A percentile compares a stretch with the other conserved stretches of the same genome.
These are phyloP conservation scores for Setipinna tenuifilis DNA, from an alignment of 2,797 vertebrate genomes.

Conservation along the genomic window DNA sequence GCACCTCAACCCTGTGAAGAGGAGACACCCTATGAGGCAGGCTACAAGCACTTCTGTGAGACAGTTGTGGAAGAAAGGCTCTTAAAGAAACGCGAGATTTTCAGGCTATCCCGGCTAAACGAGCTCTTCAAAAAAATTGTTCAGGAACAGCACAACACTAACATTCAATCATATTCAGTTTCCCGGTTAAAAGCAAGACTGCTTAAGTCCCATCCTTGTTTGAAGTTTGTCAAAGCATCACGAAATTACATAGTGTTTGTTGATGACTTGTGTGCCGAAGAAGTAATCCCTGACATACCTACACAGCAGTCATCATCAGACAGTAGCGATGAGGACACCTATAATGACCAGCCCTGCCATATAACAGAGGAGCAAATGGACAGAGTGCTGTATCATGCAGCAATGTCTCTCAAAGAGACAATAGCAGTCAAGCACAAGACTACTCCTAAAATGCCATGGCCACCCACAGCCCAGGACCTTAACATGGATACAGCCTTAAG, in stretches of 20 bases:
- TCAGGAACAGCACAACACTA: no score
- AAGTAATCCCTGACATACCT: neutral
- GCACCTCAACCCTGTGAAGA: neutral
- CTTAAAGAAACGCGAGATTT: no score
- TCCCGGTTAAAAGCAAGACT: no score
- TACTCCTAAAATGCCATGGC: slow-evolving; percentile 17
- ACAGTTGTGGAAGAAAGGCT: no score
- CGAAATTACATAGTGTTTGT: no score
- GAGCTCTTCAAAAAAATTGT: no score
- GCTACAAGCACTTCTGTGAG: no score
- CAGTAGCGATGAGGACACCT: neutral
- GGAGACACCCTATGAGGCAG: neutral
- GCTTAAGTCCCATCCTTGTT: no score
- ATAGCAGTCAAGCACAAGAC: neutral
- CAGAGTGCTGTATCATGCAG: neutral
- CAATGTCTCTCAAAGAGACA: neutral
- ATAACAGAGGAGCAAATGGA: neutral
- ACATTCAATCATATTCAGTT: no score
- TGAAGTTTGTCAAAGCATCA: no score
- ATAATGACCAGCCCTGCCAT: neutral
- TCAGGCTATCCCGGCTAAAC: no score
- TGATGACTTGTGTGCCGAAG: no score
- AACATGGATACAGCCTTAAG: neutral
- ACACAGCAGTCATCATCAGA: neutral
- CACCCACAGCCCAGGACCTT: slow-evolving; percentile 18